These are phyloP conservation scores for Phytoseiulus persimilis DNA, from an alignment of 2,888 invertebrate species.

Conservation along the genomic window DNA sequence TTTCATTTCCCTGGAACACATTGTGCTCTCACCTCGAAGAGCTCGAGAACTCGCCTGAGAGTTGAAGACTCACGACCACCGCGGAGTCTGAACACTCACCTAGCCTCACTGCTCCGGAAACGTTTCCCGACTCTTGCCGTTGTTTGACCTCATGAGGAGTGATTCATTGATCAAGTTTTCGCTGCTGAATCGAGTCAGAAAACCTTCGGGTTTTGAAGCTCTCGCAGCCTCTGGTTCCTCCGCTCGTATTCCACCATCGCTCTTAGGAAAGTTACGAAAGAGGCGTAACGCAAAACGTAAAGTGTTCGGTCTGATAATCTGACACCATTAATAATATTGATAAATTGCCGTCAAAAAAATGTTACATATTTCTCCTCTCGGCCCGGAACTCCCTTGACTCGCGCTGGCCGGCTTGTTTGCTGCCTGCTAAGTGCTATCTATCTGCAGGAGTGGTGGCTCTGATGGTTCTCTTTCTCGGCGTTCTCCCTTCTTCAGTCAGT, in stretches of 20 bases:
- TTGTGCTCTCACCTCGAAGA: too few relatives aligned
- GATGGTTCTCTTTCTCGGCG: neutral
- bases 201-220: neutral
- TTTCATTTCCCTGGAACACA: too few relatives aligned
- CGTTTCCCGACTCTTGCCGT: too few relatives aligned
- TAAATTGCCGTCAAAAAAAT: slow-evolving; percentile 5
- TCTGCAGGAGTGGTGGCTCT: neutral
- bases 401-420: neutral
- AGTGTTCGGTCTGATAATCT: neutral
- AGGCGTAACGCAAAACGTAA: slow-evolving; percentile 5
- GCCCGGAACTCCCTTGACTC: neutral
- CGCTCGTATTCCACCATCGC: neutral
- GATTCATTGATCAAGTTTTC: neutral
- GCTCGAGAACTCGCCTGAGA: too few relatives aligned
- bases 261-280: neutral
- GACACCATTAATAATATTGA: slow-evolving; percentile 5
- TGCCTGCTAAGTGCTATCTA: neutral
- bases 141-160: too few relatives aligned
- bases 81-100: too few relatives aligned
- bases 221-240: neutral
- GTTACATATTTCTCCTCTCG: slow-evolving; percentile 5
- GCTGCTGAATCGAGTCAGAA: neutral
- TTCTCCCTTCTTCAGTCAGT: neutral
- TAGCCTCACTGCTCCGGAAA: too few relatives aligned
- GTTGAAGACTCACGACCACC: too few relatives aligned